Percentiles rank a stretch among this genome's conserved stretches.
These are phyloP conservation scores for Lepisosteus oculatus DNA, from an alignment of 2,113 vertebrate species.

Conservation along the genomic window DNA sequence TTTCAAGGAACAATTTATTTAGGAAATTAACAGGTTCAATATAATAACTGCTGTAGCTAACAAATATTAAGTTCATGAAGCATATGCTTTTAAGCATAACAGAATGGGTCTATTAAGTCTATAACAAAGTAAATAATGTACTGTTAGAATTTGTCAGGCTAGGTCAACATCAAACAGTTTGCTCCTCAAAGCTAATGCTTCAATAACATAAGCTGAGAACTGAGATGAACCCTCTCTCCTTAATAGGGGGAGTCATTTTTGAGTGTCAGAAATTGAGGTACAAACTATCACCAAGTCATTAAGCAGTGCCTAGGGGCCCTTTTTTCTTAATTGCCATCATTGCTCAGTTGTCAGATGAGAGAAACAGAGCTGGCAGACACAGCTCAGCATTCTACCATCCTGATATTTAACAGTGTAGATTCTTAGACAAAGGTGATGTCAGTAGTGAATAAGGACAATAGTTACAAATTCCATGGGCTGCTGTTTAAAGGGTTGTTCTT, in stretches of 20 bases:
- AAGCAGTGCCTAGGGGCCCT: constrained; percentile 9
- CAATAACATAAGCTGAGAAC: background rate
- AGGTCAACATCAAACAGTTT: constrained; percentile 2
- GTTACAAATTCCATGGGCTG: too few species aligned
- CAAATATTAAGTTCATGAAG: too few species aligned
- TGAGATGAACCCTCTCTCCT: background rate
- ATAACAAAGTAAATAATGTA: constrained; percentile 10
- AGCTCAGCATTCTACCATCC: background rate
- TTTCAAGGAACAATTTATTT: too few species aligned
- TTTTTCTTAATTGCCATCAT: constrained; percentile 12
- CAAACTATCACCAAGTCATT: constrained; percentile 5
- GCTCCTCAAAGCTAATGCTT: background rate
- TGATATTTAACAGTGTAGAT: background rate
- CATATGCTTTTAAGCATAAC: too few species aligned
- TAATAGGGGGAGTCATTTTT: constrained; percentile 4
- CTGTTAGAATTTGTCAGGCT: background rate
- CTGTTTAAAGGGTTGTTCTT: too few species aligned
- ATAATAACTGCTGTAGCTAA: too few species aligned
- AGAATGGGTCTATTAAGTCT: background rate
- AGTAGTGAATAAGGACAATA: too few species aligned
- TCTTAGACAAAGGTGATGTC: background rate
- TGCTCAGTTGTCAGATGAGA: constrained; percentile 5
- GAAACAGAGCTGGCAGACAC: background rate
- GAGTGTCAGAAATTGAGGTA: constrained; percentile 1
- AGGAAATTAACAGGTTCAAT: too few species aligned